These are phyloP conservation scores for Tetrapedia diversipes DNA, from an alignment of 2,888 invertebrate species.

Conservation along the genomic window DNA sequence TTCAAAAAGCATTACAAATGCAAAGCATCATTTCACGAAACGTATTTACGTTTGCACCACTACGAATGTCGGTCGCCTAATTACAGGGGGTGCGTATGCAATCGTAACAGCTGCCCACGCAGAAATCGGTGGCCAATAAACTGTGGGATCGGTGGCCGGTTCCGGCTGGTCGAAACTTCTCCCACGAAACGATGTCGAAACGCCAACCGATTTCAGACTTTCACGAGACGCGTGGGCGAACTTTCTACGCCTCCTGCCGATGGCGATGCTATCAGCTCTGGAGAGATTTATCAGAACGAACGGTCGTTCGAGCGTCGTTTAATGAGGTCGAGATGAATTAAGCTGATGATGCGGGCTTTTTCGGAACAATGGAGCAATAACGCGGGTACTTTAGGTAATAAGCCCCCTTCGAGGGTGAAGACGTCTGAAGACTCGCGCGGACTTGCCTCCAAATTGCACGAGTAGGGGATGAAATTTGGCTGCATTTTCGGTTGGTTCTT, in stretches of 20 bases:
- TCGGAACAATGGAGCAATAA: constrained; percentile 23
- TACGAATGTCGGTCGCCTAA: too few species aligned
- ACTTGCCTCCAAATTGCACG: not conserved
- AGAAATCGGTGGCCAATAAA: constrained; percentile 41
- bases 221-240: constrained; percentile 51
- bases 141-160: constrained; percentile 9
- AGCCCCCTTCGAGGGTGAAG: not conserved
- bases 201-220: constrained; percentile 47
- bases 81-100: constrained; percentile 3
- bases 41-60: too few species aligned
- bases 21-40: too few species aligned
- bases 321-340: constrained; percentile 42
- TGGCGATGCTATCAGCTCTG: constrained; percentile 37
- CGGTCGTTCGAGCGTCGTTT: constrained; percentile 15
- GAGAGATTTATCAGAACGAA: constrained; percentile 28
- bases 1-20: too few species aligned
- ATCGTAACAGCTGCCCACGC: constrained; percentile 31
- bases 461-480: too few species aligned
- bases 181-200: constrained; percentile 56
- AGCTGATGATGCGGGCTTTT: constrained; percentile 33
- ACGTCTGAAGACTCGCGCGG: not conserved
- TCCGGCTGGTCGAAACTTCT: constrained; percentile 46
- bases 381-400: constrained; percentile 4
- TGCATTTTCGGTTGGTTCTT: not conserved
- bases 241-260: constrained; percentile 40